phyloP scores from a whole-genome alignment of 2,113 vertebrate genomes.

The Bambusicola thoracicus region DNA sequence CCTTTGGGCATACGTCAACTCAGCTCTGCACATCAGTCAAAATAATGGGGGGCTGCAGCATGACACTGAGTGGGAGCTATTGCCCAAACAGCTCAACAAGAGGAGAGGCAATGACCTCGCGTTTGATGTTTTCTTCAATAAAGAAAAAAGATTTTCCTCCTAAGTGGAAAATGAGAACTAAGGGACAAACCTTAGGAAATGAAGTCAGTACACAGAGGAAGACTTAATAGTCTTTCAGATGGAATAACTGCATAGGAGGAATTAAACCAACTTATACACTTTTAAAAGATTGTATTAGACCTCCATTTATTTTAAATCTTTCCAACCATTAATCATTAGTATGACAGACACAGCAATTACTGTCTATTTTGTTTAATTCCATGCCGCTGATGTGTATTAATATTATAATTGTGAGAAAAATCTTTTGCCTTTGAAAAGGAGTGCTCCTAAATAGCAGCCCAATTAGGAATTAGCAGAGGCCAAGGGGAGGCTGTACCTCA shows the following conservation, averaged over 20 bases:
- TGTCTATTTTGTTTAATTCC: constrained; percentile 52
- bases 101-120: neutral
- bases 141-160: neutral
- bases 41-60: neutral
- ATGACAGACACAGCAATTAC: constrained; percentile 49
- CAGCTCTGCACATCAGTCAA: neutral
- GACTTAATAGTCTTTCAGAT: neutral
- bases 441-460: neutral
- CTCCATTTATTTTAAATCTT: constrained; percentile 42
- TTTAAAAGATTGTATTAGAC: neutral
- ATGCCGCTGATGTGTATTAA: constrained; percentile 19
- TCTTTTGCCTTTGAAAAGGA: neutral
- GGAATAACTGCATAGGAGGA: neutral
- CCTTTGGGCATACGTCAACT: neutral
- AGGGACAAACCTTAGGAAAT: constrained; percentile 28
- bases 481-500: neutral
- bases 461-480: neutral
- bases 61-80: neutral
- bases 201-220: constrained; percentile 9
- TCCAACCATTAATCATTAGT: constrained; percentile 33
- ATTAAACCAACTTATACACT: neutral
- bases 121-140: neutral
- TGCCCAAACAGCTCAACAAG: neutral
- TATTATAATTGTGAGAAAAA: neutral
- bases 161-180: neutral